Conservation (phyloP, 2,888 invertebrate species). For the Lampropteryx suffumata region DNA sequence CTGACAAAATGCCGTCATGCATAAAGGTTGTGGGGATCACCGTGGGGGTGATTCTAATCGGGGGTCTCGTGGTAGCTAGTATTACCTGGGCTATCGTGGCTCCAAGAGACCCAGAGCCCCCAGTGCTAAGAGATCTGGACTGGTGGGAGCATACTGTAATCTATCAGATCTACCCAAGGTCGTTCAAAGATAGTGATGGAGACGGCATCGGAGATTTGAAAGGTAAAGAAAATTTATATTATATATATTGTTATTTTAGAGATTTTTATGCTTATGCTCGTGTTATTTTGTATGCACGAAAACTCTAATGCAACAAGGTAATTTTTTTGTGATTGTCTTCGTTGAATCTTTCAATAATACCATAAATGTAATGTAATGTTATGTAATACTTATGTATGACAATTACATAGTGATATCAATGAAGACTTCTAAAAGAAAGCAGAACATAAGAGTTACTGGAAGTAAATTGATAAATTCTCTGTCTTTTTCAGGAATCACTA, state of each 20-base stretch:
- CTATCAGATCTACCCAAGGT: conserved; percentile 92
- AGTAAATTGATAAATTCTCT: too few species aligned
- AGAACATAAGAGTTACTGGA: too few species aligned
- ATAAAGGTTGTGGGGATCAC: conserved; percentile 36
- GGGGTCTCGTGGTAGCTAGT: conserved; percentile 43
- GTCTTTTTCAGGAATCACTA: conserved; percentile 73
- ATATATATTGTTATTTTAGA: too few species aligned
- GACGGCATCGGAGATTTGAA: conserved; percentile 92
- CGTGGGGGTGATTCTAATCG: conserved; percentile 37
- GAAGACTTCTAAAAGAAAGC: too few species aligned
- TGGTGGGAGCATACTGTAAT: conserved; percentile 92
- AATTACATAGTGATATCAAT: too few species aligned
- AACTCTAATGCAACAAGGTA: too few species aligned
- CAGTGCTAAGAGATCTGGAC: conserved; percentile 57
- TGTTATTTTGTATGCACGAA: too few species aligned
- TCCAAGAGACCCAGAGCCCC: conserved; percentile 34
- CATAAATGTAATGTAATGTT: too few species aligned
- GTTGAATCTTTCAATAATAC: too few species aligned
- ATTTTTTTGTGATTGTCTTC: too few species aligned
- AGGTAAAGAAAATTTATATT: conserved; percentile 64
- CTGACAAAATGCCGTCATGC: conserved; percentile 34
- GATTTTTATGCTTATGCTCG: too few species aligned
- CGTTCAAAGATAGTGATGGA: conserved; percentile 90
- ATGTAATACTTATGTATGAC: too few species aligned
- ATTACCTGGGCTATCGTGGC: conserved; percentile 51